Conservation (phyloP, 1,140 invertebrate species). For the Condylostylus longicornis region DNA sequence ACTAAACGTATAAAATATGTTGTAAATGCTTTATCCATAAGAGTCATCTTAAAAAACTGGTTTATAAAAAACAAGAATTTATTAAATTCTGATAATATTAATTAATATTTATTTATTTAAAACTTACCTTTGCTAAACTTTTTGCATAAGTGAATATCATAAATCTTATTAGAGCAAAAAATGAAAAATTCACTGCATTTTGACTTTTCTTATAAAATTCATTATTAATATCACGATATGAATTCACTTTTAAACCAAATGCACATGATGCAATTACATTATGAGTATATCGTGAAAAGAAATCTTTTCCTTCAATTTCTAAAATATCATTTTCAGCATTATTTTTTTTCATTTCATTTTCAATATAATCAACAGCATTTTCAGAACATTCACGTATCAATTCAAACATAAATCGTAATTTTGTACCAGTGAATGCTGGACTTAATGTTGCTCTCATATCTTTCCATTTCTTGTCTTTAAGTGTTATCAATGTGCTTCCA, state of each 20-base stretch:
- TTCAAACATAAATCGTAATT: constrained; percentile 35
- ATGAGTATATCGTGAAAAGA: constrained; percentile 39
- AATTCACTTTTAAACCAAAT: constrained; percentile 42
- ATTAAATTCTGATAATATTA: no score
- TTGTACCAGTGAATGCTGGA: constrained; percentile 32
- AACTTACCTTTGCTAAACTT: no score
- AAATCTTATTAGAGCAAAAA: no score
- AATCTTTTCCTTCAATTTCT: constrained; percentile 36
- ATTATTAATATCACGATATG: constrained; percentile 36
- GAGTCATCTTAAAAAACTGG: constrained; percentile 14
- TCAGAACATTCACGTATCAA: constrained; percentile 28
- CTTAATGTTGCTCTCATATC: constrained; percentile 33
- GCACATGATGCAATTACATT: constrained; percentile 42
- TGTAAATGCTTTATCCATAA: constrained; percentile 9
- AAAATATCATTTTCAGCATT: constrained; percentile 3
- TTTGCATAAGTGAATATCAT: no score
- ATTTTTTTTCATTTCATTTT: constrained; percentile 14
- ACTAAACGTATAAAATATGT: constrained; percentile 29
- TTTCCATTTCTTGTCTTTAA: constrained; percentile 31
- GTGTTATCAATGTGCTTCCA: constrained; percentile 25
- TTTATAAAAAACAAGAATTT: no score
- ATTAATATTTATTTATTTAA: no score
- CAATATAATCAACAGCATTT: constrained; percentile 18
- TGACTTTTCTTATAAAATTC: constrained; percentile 35
- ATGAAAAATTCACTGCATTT: constrained; percentile 17